Conservation (phyloP, 2,797 vertebrate species). For the Phoeniculus purpureus region DNA sequence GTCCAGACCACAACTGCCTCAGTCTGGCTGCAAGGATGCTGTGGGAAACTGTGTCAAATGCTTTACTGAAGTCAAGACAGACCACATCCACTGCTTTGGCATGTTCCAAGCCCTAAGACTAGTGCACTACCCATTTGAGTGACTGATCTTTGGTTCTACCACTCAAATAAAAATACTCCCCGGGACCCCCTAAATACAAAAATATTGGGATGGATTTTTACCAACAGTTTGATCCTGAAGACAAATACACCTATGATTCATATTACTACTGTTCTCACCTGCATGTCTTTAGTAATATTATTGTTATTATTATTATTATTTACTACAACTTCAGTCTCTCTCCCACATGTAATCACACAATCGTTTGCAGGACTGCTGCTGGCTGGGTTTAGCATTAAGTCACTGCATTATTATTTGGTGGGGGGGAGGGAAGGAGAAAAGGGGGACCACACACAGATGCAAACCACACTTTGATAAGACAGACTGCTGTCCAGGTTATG, state of each 20-base stretch:
- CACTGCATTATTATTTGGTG: neutral
- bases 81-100: neutral
- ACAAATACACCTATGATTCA: neutral
- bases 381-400: conserved; percentile 5
- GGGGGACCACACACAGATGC: conserved; percentile 21
- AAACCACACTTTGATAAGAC: neutral
- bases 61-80: no score
- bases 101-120: neutral
- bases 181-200: neutral
- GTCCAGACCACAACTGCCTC: no score
- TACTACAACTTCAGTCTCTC: rapidly evolving
- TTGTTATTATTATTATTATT: neutral
- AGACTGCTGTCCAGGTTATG: neutral
- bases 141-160: neutral
- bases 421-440: neutral
- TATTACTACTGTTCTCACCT: neutral
- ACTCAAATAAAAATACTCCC: neutral
- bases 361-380: conserved; percentile 12
- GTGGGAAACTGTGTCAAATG: no score
- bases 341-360: neutral
- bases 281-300: neutral
- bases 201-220: neutral
- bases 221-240: neutral
- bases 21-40: no score
- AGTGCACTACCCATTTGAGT: neutral